phyloP scores from a whole-genome alignment of 92 coral and sea anemone species.

The Palythoa caribaeorum region DNA sequence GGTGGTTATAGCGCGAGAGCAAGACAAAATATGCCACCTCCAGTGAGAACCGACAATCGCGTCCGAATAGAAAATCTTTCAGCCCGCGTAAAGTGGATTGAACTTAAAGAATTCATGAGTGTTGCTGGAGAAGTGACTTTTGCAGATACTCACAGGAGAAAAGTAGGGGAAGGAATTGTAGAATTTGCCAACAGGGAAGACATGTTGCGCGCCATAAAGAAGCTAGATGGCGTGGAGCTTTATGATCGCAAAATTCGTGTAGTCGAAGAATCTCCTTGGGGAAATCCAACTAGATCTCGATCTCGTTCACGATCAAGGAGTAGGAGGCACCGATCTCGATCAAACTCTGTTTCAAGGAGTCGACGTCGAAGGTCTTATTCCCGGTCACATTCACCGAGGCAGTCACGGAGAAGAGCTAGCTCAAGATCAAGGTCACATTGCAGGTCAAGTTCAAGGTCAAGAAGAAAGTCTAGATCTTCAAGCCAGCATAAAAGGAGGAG shows the following conservation, averaged over 20 bases:
- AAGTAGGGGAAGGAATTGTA: slow-evolving; percentile 95
- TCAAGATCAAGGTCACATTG: slow-evolving; percentile 60
- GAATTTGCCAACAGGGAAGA: slow-evolving; percentile 89
- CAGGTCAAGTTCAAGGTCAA: slow-evolving; percentile 71
- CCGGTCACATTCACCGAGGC: slow-evolving; percentile 63
- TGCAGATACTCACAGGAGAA: slow-evolving; percentile 97
- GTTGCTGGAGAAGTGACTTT: slow-evolving; percentile 97
- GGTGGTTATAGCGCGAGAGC: slow-evolving; percentile 93
- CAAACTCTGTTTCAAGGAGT: slow-evolving; percentile 65
- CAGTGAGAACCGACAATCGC: slow-evolving; percentile 87
- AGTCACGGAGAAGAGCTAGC: slow-evolving; percentile 26
- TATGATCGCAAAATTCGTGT: slow-evolving; percentile 85
- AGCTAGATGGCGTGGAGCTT: slow-evolving; percentile 83
- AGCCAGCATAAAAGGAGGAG: neutral
- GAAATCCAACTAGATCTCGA: slow-evolving; percentile 55
- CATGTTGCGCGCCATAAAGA: slow-evolving; percentile 82
- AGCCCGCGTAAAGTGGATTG: slow-evolving; percentile 96
- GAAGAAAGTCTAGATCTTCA: slow-evolving; percentile 66
- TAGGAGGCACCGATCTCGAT: slow-evolving; percentile 54
- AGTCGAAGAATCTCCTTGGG: slow-evolving; percentile 87
- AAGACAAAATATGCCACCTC: slow-evolving; percentile 86
- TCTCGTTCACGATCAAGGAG: slow-evolving; percentile 61
- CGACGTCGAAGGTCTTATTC: slow-evolving; percentile 67
- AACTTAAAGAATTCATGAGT: slow-evolving; percentile 93
- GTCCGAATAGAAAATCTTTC: slow-evolving; percentile 96